phyloP scores from a whole-genome alignment of 2,797 vertebrate genomes.

The Lacerta bilineata region DNA sequence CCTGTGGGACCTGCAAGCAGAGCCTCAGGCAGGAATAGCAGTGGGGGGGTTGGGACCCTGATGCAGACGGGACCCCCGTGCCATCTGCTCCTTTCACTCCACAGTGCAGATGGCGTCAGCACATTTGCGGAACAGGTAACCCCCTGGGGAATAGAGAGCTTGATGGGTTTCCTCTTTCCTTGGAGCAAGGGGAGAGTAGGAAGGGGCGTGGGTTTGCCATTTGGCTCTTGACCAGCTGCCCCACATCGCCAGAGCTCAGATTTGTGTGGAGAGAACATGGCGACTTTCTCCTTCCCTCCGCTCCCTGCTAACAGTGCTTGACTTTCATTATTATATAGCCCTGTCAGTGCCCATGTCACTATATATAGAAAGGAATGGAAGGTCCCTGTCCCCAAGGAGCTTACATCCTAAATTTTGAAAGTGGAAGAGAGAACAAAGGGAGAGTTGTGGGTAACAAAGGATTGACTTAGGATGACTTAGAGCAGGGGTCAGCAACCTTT shows the following conservation, averaged over 20 bases:
- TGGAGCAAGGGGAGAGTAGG: neutral
- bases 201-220: neutral
- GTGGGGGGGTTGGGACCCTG: neutral
- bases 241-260: neutral
- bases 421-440: neutral
- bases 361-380: neutral
- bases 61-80: neutral
- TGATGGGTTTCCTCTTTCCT: neutral
- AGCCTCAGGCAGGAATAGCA: neutral
- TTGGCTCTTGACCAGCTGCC: conserved; percentile 11
- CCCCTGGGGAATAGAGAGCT: neutral
- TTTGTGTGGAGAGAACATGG: neutral
- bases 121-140: conserved; percentile 27
- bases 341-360: neutral
- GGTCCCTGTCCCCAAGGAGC: neutral
- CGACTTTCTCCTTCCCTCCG: neutral
- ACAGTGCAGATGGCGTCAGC: conserved; percentile 29
- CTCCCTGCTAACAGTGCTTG: neutral
- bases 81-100: conserved; percentile 40
- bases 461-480: neutral
- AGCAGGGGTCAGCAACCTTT: too few relatives aligned
- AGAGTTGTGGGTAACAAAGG: neutral
- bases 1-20: neutral
- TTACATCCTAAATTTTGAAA: neutral
- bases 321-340: too few relatives aligned